Conservation (phyloP, 2,113 vertebrate species). For the Galeopterus variegatus region DNA sequence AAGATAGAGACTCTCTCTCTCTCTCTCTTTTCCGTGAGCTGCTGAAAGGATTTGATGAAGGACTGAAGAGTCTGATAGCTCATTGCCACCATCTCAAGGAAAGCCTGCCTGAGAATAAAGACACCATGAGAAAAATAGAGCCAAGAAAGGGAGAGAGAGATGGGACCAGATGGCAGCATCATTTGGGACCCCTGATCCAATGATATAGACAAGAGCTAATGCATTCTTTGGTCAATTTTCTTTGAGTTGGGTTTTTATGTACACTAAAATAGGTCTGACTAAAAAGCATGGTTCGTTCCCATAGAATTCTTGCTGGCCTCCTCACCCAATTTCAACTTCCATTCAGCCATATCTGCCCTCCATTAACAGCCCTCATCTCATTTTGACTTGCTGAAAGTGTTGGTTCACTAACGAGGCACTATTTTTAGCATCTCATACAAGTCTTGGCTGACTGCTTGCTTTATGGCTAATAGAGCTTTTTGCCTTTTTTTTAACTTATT, state of each 20-base stretch:
- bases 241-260: background rate
- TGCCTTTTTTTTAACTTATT: background rate
- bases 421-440: background rate
- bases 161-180: no score
- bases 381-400: accelerated
- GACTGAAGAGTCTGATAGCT: background rate
- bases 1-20: background rate
- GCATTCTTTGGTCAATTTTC: background rate
- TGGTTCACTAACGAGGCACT: background rate
- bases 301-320: accelerated
- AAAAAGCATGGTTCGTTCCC: accelerated
- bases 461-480: background rate
- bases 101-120: background rate
- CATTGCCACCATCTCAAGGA: background rate
- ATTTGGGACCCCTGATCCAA: no score
- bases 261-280: background rate
- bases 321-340: background rate
- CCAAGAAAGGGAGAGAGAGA: no score
- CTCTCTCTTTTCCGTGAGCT: background rate
- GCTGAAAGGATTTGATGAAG: accelerated
- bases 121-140: background rate
- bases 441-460: background rate
- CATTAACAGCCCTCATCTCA: background rate
- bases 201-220: accelerated
- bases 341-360: accelerated